Base-by-base conservation (phyloP, 2,113 vertebrate species). In the Zapornia atra region DNA sequence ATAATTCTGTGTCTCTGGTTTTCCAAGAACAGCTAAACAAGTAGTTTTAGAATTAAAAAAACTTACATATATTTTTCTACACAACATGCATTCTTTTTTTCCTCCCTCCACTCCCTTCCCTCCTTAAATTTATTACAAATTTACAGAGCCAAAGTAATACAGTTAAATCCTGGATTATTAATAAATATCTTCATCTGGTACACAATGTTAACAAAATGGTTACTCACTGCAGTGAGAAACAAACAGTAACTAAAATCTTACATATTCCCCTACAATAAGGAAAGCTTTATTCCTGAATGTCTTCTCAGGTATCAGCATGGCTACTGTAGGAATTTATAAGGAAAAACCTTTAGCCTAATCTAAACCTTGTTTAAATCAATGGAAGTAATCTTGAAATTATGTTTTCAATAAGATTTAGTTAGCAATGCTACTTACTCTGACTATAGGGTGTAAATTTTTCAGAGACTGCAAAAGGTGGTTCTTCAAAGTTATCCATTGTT, bases 341-440 rank as follows among this genome's bases (percentile, higher is more conserved):
- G 21, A 75, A 85, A 92, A 72, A 9, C 1, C 6, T 63, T 84
- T 60, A 64, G 34, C 20, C 66, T 48, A 83, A 4, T 42, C 38
- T 88, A 81, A 91, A 50, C 18, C 26, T 86, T 28, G 4, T 40
- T 89, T 83, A 82, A 73, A 26, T 66, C 29, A 56, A 46, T 8
- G 33, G n/a, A 82, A 86, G 12, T 54, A 34, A 44, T 51, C 51
- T 15, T 82, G 48, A 81, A 68, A 85, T 33, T 25, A 73, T 61
- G 54, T 51, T 59, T 73, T 31, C 33, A 4, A 1, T 26, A 82
- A 88, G 9, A 61, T 54, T 59, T 60, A 66, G 64, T 9, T 54
- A 48, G 20, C 28, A 89, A 68, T 84, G 19, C 61, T 56, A 98
- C 99, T 86, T 98, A 99, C 99, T 99, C 60, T 99, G 98, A 65